Conservation (phyloP, 2,888 invertebrate genomes). For the Ophion costatus region DNA sequence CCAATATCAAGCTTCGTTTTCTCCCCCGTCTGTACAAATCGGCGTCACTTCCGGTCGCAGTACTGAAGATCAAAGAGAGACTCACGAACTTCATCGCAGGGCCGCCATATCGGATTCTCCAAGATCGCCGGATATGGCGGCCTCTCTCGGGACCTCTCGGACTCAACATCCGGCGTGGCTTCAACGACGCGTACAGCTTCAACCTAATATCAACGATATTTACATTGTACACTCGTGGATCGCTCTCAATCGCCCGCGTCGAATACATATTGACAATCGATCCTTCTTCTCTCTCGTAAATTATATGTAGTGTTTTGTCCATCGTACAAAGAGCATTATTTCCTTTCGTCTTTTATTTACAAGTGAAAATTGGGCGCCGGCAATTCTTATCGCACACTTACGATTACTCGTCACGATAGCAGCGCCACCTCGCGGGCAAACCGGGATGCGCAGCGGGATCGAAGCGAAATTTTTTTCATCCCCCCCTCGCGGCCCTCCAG, state of each 20-base stretch:
- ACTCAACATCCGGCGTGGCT: slow-evolving; percentile 16
- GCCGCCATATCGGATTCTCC: not conserved
- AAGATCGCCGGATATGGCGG: not conserved
- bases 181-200: not conserved
- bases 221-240: slow-evolving; percentile 60
- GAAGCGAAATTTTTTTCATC: too few relatives aligned
- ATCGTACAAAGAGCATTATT: slow-evolving; percentile 66
- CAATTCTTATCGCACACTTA: slow-evolving; percentile 15
- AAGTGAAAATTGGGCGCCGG: slow-evolving; percentile 42
- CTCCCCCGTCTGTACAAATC: not conserved
- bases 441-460: not conserved
- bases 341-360: slow-evolving; percentile 62
- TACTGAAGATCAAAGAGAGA: not conserved
- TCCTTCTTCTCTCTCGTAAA: slow-evolving; percentile 38
- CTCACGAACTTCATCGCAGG: not conserved
- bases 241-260: slow-evolving; percentile 43
- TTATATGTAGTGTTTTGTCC: slow-evolving; percentile 28
- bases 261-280: slow-evolving; percentile 65
- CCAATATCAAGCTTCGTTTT: not conserved
- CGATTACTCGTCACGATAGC: slow-evolving; percentile 5
- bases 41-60: not conserved
- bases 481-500: too few relatives aligned
- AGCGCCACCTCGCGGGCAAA: not conserved
- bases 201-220: slow-evolving; percentile 28
- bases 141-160: not conserved